These are phyloP conservation scores for Panthera tigris DNA, from an alignment of 2,113 vertebrate species.

Conservation along the genomic window DNA sequence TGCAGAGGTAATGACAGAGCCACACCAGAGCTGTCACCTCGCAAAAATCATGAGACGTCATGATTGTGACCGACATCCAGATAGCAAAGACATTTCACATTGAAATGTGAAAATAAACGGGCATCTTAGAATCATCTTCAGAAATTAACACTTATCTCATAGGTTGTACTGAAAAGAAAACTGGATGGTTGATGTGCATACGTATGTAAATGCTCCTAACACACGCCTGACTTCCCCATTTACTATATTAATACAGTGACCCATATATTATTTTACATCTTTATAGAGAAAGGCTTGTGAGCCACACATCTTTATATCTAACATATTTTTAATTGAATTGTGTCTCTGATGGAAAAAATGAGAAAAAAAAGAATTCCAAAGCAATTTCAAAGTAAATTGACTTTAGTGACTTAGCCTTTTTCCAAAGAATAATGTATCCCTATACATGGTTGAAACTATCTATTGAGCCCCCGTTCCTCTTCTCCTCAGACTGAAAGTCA, in stretches of 20 bases:
- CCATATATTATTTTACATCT: not conserved
- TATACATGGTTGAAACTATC: not conserved
- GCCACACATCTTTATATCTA: not conserved
- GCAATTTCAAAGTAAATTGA: not conserved
- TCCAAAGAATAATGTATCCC: not conserved
- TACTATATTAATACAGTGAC: not conserved
- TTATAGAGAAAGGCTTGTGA: not conserved
- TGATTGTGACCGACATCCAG: not conserved
- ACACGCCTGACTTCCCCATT: not conserved
- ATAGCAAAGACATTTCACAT: not conserved
- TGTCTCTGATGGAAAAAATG: not conserved
- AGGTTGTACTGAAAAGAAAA: not conserved
- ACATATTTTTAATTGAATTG: not conserved
- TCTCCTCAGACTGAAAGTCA: not conserved
- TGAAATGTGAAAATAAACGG: not conserved
- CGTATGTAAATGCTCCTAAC: too few relatives aligned
- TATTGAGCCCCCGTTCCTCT: not conserved
- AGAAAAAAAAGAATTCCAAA: not conserved
- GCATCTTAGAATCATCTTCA: not conserved
- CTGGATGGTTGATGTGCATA: rapidly evolving
- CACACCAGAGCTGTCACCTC: not conserved
- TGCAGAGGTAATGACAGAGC: not conserved
- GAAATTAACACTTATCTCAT: not conserved
- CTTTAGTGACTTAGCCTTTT: constrained; percentile 15
- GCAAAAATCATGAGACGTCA: not conserved